Percentiles rank a stretch among this genome's conserved stretches.
Evolutionary conservation across 2,888 invertebrate genomes (phyloP).

Genomic region (Oasisia sp.): DNA sequence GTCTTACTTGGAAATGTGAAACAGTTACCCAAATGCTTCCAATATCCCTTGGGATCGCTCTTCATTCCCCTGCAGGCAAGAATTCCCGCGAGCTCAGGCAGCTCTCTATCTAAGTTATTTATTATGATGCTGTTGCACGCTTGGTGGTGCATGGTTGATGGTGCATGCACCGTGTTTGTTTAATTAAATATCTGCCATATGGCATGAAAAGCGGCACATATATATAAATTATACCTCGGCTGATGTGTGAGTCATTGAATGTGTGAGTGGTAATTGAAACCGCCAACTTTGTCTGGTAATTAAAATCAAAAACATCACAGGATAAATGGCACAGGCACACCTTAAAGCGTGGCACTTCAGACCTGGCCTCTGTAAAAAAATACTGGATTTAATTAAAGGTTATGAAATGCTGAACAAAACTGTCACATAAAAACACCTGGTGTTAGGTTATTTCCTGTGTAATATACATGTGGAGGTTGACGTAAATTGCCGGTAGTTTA

Average conservation of each 20-base stretch:
- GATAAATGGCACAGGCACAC: not conserved
- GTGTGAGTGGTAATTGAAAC: not conserved
- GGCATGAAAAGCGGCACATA: not conserved
- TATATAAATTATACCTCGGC: not conserved
- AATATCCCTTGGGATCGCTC: not conserved
- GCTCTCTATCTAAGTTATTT: not conserved
- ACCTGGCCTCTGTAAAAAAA: not conserved
- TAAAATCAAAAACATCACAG: not conserved
- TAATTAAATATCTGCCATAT: constrained; percentile 17
- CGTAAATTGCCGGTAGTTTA: not conserved
- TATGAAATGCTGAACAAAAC: not conserved
- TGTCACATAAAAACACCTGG: not conserved
- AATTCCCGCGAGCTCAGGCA: not conserved
- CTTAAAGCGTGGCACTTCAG: not conserved
- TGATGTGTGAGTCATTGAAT: not conserved
- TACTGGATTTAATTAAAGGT: not conserved
- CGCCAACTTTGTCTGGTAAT: not conserved
- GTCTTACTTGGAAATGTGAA: not conserved
- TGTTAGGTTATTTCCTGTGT: not conserved
- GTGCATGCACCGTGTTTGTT: not conserved
- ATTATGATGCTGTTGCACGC: not conserved
- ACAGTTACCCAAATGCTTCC: not conserved
- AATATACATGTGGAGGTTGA: not conserved
- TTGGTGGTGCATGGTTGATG: not conserved
- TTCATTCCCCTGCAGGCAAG: not conserved